Conservation (phyloP, 2,888 invertebrate genomes). For the Ormyrus labotus region DNA sequence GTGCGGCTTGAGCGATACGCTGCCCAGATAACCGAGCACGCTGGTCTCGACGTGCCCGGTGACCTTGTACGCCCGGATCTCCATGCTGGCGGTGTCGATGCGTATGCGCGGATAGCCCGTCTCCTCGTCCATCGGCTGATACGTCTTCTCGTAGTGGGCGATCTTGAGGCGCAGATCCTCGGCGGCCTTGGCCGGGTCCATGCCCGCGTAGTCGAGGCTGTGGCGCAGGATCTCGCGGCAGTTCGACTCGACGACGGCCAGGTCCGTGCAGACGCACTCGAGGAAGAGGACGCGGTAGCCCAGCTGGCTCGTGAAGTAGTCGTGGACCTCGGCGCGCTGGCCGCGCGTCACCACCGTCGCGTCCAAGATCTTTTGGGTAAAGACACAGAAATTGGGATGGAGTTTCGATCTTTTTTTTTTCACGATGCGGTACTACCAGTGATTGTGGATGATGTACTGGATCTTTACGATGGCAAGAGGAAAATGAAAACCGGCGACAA, state of each 20-base stretch:
- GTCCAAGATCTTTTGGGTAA: constrained; percentile 79
- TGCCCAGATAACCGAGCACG: constrained; percentile 92
- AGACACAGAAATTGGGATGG: background rate
- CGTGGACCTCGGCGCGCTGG: constrained; percentile 86
- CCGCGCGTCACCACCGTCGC: constrained; percentile 93
- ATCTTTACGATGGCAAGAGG: background rate
- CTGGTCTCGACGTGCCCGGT: constrained; percentile 89
- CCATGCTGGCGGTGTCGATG: constrained; percentile 76
- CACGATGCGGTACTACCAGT: no score
- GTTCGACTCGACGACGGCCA: constrained; percentile 83
- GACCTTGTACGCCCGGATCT: constrained; percentile 84
- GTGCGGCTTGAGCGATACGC: constrained; percentile 88
- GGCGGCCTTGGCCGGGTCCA: constrained; percentile 87
- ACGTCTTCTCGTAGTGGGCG: constrained; percentile 88
- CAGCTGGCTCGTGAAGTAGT: constrained; percentile 83
- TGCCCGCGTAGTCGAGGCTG: constrained; percentile 90
- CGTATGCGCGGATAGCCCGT: constrained; percentile 73
- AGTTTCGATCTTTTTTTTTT: no score
- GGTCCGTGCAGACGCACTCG: constrained; percentile 93
- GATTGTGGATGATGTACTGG: background rate
- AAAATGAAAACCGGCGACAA: no score
- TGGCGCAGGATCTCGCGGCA: constrained; percentile 89
- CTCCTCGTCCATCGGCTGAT: constrained; percentile 86
- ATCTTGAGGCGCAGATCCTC: constrained; percentile 89
- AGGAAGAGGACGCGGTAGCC: constrained; percentile 93